Percentiles rank a stretch among this genome's conserved stretches.
phyloP scores from a whole-genome alignment of 2,797 vertebrate species.

The Merluccius polli region DNA sequence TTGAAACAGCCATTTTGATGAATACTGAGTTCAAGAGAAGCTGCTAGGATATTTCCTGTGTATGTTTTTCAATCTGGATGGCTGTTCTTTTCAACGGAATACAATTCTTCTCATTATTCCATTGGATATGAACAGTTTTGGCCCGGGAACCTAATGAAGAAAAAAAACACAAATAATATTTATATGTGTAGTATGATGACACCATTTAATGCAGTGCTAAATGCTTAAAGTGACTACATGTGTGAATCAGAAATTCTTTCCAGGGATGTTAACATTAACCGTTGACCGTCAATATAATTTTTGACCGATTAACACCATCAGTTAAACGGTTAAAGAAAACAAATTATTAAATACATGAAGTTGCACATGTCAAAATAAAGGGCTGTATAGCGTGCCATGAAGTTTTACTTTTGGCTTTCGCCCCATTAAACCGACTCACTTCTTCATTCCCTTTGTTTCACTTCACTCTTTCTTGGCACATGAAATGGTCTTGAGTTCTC shows the following conservation, averaged over 20 bases:
- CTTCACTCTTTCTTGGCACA: not conserved
- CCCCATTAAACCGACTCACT: not conserved
- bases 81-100: not conserved
- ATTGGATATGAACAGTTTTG: not conserved
- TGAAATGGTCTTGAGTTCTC: not conserved
- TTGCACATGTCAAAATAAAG: too few relatives aligned
- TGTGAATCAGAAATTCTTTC: too few relatives aligned
- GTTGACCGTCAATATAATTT: too few relatives aligned
- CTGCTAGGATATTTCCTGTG: not conserved
- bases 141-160: conserved; percentile 33
- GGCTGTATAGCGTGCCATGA: too few relatives aligned
- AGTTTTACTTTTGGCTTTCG: not conserved
- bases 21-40: not conserved
- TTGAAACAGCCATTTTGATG: conserved; percentile 46
- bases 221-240: too few relatives aligned
- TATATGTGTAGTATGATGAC: not conserved
- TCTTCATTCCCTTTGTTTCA: not conserved
- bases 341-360: too few relatives aligned
- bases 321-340: too few relatives aligned
- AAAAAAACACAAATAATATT: conserved; percentile 8
- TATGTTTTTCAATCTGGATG: not conserved
- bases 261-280: too few relatives aligned
- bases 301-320: too few relatives aligned
- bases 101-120: not conserved
- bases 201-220: too few relatives aligned